phyloP scores from a whole-genome alignment of 2,113 vertebrate species.

The Nannospalax galili region DNA sequence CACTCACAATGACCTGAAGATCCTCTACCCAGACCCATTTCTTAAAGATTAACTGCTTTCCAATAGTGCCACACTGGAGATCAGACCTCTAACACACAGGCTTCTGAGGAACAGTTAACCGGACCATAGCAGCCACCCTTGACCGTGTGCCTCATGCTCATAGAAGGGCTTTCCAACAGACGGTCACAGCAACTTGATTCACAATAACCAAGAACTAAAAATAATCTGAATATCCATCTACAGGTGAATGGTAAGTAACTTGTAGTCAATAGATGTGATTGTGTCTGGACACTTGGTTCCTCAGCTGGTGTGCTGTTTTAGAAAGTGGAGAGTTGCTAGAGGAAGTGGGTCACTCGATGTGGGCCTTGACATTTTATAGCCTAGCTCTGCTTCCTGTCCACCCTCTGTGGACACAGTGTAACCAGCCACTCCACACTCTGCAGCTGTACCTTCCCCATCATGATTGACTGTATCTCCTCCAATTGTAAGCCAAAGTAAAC shows the following conservation, averaged over 20 bases:
- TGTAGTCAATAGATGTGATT: not conserved
- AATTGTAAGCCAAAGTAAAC: not conserved
- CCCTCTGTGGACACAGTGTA: not conserved
- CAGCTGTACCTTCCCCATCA: no score
- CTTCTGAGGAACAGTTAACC: not conserved
- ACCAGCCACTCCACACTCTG: not conserved
- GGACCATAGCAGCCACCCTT: no score
- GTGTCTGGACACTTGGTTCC: not conserved
- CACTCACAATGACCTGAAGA: not conserved
- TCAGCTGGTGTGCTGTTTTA: not conserved
- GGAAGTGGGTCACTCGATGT: not conserved
- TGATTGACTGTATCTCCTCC: not conserved
- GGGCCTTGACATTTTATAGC: not conserved
- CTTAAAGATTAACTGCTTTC: not conserved
- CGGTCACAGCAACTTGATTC: not conserved
- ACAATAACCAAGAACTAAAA: not conserved
- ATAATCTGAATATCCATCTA: not conserved
- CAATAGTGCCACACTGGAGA: not conserved
- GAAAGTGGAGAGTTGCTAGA: not conserved
- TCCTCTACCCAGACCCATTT: not conserved
- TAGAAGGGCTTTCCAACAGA: not conserved
- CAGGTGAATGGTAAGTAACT: not conserved
- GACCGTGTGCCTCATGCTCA: not conserved
- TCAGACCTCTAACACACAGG: not conserved
- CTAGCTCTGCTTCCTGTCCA: not conserved